phyloP scores from a whole-genome alignment of 2,113 vertebrate species.

The Platysteira castanea region DNA sequence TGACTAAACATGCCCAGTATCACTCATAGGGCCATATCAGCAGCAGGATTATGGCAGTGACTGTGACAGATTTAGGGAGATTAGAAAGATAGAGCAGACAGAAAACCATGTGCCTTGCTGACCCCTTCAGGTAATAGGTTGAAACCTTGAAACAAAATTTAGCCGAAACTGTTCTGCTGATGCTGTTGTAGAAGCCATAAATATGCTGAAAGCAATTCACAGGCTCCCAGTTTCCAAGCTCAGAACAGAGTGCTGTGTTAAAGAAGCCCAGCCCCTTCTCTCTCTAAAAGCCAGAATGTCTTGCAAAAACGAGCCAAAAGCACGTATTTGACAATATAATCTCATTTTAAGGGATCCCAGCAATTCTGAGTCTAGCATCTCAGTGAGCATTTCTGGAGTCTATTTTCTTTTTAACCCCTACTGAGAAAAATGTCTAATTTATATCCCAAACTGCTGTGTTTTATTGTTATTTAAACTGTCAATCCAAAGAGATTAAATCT shows the following conservation, averaged over 20 bases:
- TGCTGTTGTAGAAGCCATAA: not conserved
- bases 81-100: not conserved
- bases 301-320: not conserved
- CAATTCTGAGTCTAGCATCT: not conserved
- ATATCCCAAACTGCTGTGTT: not conserved
- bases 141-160: not conserved
- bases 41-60: not conserved
- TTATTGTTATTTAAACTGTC: not conserved
- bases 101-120: constrained; percentile 36
- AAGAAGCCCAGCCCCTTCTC: not conserved
- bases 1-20: not conserved
- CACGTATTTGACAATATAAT: not conserved
- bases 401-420: not conserved
- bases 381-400: not conserved
- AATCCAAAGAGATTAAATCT: not conserved
- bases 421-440: not conserved
- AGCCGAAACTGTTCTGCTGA: not conserved
- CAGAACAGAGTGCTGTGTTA: not conserved
- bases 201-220: not conserved
- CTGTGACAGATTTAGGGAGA: not conserved
- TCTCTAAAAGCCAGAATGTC: not conserved
- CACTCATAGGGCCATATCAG: not conserved
- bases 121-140: constrained; percentile 30
- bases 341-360: not conserved
- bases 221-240: not conserved